Evolutionary conservation across 2,888 invertebrate genomes (phyloP).

Genomic region (Tanaodytes sp.): DNA sequence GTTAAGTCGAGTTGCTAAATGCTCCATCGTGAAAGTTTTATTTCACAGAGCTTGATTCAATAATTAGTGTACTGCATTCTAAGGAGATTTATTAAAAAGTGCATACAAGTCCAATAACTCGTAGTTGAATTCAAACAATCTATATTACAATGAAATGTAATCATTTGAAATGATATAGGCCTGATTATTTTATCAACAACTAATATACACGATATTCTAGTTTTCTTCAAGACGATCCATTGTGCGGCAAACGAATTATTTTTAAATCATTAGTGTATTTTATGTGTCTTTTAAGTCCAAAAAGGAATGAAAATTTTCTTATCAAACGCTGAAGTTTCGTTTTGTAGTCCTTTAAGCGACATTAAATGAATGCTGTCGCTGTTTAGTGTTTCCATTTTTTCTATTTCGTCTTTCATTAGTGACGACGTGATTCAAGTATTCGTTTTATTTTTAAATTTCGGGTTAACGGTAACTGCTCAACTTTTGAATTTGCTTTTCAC

Average conservation of each 20-base stretch:
- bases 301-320: conserved; percentile 60
- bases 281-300: conserved; percentile 59
- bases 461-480: no score
- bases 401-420: no score
- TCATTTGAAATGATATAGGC: conserved; percentile 28
- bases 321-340: conserved; percentile 49
- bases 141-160: conserved; percentile 29
- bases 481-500: no score
- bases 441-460: no score
- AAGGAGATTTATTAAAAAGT: conserved; percentile 26
- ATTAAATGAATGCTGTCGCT: conserved; percentile 22
- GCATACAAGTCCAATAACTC: conserved; percentile 7
- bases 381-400: conserved; percentile 52
- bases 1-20: conserved; percentile 87
- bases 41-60: conserved; percentile 10
- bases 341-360: conserved; percentile 25
- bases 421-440: no score
- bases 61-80: conserved; percentile 20
- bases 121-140: neutral
- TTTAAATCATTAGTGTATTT: no score
- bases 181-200: conserved; percentile 11
- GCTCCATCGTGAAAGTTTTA: conserved; percentile 80
- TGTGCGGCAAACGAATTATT: conserved; percentile 25
- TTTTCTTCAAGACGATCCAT: conserved; percentile 59
- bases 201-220: no score